phyloP scores from a whole-genome alignment of 2,797 vertebrate species.

The Mus caroli region DNA sequence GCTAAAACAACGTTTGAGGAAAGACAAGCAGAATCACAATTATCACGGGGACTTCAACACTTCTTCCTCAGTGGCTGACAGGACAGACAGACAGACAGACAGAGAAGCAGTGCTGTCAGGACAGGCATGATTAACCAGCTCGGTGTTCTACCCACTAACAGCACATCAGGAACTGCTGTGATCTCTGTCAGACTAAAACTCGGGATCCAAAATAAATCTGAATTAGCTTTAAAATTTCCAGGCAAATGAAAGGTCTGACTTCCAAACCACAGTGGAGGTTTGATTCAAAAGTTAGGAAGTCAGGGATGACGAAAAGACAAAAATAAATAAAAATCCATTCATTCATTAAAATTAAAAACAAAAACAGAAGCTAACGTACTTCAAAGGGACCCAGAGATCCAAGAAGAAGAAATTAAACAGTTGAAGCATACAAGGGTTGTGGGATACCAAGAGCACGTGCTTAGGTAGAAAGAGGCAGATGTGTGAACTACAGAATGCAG shows the following conservation, averaged over 20 bases:
- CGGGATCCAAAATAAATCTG: constrained; percentile 11
- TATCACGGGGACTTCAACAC: background rate
- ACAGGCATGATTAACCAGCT: background rate
- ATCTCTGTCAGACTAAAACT: background rate
- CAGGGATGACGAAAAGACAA: background rate
- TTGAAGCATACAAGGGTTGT: background rate
- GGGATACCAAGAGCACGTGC: background rate
- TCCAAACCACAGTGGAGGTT: background rate
- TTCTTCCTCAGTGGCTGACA: background rate
- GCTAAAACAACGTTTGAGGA: background rate
- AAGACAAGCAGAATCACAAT: background rate
- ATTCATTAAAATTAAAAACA: background rate
- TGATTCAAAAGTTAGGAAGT: constrained; percentile 5
- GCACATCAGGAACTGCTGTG: background rate
- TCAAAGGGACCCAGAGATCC: background rate
- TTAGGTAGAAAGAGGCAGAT: background rate
- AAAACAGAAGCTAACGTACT: background rate
- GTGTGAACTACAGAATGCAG: background rate
- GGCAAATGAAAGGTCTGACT: background rate
- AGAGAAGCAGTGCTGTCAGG: background rate
- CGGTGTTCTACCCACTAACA: background rate
- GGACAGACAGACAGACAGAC: background rate
- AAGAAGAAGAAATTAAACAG: constrained; percentile 11
- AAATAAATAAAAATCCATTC: background rate
- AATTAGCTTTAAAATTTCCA: background rate